These are phyloP conservation scores for Penaeus japonicus DNA, from an alignment of 1,140 invertebrate species.

Conservation along the genomic window DNA sequence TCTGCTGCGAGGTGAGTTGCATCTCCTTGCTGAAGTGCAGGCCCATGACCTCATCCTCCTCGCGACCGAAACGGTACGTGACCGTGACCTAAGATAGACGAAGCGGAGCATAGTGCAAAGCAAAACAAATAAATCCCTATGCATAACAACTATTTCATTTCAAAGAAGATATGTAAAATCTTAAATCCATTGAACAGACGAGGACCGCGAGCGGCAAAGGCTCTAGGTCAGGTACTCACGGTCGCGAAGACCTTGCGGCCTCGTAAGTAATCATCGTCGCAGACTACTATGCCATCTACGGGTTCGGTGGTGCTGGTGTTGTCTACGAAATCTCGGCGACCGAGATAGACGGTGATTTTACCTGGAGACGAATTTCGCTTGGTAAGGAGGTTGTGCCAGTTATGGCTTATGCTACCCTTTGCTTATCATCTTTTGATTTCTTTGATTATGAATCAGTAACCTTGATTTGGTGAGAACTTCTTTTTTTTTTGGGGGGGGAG, in stretches of 20 bases:
- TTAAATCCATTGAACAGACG: no score
- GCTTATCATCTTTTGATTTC: no score
- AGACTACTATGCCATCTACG: slow-evolving; percentile 86
- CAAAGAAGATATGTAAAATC: no score
- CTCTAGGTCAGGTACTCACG: slow-evolving; percentile 63
- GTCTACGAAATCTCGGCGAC: slow-evolving; percentile 91
- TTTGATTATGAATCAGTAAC: no score
- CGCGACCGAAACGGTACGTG: slow-evolving; percentile 88
- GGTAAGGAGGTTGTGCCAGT: neutral
- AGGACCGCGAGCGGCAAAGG: no score
- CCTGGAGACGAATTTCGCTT: slow-evolving; percentile 64
- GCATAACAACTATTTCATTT: no score
- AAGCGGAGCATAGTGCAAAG: neutral
- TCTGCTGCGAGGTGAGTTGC: slow-evolving; percentile 80
- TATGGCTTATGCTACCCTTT: no score
- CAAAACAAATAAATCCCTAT: neutral
- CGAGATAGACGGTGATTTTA: slow-evolving; percentile 89
- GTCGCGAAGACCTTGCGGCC: slow-evolving; percentile 83
- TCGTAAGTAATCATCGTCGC: slow-evolving; percentile 88
- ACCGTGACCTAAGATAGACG: slow-evolving; percentile 72
- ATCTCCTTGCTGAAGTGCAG: slow-evolving; percentile 92
- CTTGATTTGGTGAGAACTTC: no score
- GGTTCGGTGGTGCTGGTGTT: slow-evolving; percentile 85
- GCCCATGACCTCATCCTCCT: slow-evolving; percentile 94
- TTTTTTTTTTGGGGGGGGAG: no score